These are phyloP conservation scores for Zoanthus solanderi DNA, from an alignment of 92 coral and sea anemone species.

Conservation along the genomic window DNA sequence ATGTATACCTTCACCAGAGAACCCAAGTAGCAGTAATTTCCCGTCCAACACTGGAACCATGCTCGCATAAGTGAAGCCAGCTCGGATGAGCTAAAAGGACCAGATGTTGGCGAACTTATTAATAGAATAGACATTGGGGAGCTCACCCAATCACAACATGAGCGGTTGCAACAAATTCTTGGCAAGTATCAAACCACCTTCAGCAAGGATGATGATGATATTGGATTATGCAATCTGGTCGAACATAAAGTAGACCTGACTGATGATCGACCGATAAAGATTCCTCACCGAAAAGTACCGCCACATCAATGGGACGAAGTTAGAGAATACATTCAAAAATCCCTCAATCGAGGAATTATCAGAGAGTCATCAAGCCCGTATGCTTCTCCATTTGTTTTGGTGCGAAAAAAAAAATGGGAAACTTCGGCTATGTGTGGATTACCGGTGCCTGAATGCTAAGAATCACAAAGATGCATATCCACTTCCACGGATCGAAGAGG, in stretches of 20 bases:
- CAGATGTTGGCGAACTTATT: constrained; percentile 14
- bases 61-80: neutral
- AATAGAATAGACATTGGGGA: constrained; percentile 51
- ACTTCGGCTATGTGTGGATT: constrained; percentile 64
- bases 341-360: constrained; percentile 63
- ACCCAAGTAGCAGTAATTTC: constrained; percentile 54
- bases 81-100: constrained; percentile 5
- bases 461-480: constrained; percentile 69
- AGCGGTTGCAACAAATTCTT: constrained; percentile 45
- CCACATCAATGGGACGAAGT: constrained; percentile 61
- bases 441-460: constrained; percentile 61
- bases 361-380: constrained; percentile 67
- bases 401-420: constrained; percentile 55
- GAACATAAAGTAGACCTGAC: constrained; percentile 58
- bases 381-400: constrained; percentile 66
- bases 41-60: neutral
- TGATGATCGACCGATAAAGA: constrained; percentile 60
- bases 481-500: constrained; percentile 61
- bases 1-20: constrained; percentile 53
- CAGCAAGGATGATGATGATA: constrained; percentile 69
- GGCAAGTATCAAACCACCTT: constrained; percentile 57
- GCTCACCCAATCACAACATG: constrained; percentile 56
- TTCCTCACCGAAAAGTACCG: constrained; percentile 67
- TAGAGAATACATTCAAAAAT: constrained; percentile 60
- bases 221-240: constrained; percentile 68